Evolutionary conservation across 2,888 invertebrate species (phyloP), one percentile per base, ranked within the genome.

Genomic region (Athalia circularis): DNA sequence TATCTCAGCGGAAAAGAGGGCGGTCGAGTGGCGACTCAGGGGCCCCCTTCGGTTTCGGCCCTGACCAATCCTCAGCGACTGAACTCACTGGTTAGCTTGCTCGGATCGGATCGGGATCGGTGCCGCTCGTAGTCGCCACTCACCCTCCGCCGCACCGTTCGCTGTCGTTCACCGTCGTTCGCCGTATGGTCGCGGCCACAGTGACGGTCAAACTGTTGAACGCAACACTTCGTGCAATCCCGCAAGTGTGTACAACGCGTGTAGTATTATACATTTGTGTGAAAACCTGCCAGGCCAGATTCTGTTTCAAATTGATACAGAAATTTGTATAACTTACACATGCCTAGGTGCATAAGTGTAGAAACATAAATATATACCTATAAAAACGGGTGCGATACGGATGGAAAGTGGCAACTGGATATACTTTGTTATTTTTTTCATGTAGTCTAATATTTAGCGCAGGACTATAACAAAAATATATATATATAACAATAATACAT

Each of bases 21-120:
- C 52, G 72, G 8, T 7, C 72, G 13, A n/a, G 59, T 52, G 29
- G 11, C 29, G 45, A 7, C 78, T 68, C 80, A 83, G 83, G 83
- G 83, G 83, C 85, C 80, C 83, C 85, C 80, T 78, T 82, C 80
- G 57, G 80, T 79, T 80, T 80, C 86, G 84, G 84, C 84, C 84
- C 84, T 84, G 85, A 80, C 83, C 81, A 83, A 83, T 83, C 80
- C 80, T 77, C 75, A 70, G 80, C 80, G 77, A 79, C 78, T 79
- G 65, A 77, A 77, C 67, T 79, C 78, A 79, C 78, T 80, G 80
- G 78, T 79, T 77, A 79, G 79, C 80, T 29, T 29, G 29, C 29
- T 29, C 29, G 29, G 29, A 29, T 81, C 68, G 81, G 80, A 80
- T 81, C 80, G 81, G 80, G 82, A 78, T 78, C 78, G 78, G 78